These are phyloP conservation scores for Syrmaticus mikado DNA, from an alignment of 2,113 vertebrate species.

Conservation along the genomic window DNA sequence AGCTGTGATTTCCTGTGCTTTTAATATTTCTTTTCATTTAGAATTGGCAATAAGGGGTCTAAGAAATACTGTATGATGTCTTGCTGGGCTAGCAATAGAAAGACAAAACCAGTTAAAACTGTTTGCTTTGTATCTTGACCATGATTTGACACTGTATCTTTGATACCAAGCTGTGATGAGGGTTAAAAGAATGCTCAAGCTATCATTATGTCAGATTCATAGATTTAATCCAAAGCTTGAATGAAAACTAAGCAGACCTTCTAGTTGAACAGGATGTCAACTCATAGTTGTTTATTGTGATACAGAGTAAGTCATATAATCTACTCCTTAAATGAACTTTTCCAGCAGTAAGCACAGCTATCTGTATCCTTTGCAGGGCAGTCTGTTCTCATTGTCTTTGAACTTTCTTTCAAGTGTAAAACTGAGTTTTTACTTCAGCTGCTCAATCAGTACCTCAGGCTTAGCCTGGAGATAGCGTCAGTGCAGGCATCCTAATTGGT, in stretches of 20 bases:
- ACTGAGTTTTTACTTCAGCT: neutral
- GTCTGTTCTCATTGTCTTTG: conserved; percentile 17
- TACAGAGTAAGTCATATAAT: neutral
- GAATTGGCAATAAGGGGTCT: neutral
- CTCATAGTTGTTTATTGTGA: neutral
- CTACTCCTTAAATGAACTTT: conserved; percentile 23
- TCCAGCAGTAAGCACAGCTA: neutral
- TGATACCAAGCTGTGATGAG: neutral
- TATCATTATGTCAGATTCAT: neutral
- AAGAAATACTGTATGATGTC: neutral
- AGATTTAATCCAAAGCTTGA: neutral
- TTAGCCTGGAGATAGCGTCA: conserved; percentile 16
- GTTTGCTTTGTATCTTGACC: neutral
- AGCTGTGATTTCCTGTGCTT: neutral
- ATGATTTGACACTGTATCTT: neutral
- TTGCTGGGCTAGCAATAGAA: neutral
- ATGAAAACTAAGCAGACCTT: neutral
- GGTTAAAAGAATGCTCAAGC: neutral
- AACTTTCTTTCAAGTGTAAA: conserved; percentile 63
- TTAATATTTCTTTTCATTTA: neutral
- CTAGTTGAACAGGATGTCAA: neutral
- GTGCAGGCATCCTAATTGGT: neutral
- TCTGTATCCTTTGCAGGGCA: neutral
- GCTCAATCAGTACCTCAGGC: conserved; percentile 4
- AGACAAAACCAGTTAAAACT: neutral